Evolutionary conservation across 2,797 vertebrate genomes (phyloP), one percentile per base, ranked within the genome.

Genomic region (Semotilus atromaculatus): DNA sequence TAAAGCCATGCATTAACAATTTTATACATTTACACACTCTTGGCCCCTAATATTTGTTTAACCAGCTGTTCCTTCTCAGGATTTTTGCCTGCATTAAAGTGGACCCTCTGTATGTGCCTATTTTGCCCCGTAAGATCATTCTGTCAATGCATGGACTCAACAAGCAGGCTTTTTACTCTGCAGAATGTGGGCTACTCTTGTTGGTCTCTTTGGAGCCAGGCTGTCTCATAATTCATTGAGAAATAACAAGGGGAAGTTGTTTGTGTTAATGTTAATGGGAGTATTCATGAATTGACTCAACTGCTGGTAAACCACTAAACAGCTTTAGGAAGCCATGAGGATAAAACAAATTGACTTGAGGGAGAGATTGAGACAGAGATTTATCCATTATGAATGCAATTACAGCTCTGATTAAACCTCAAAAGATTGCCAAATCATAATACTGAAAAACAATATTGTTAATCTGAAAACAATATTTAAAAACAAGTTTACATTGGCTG

Each of bases 1-100:
- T 93, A 96, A 95, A 96, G 95, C 93, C 36, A 87, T 80, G 89
- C 89, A 94, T 96, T 96, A 96, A 96, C 95, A 96, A 96, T 95
- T 95, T 95, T 94, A 95, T 93, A 92, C 90, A 89, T 89, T 91
- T 84, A 89, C 87, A 90, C 93, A 92, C 60, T 91, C 91, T 93
- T 92, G 76, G 85, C 88, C 88, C 89, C 90, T 93, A 77, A 79
- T 88, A 94, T 96, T 95, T 96, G 93, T 96, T 95, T 96, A 95
- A 94, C 92, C 95, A 96, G 94, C 93, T 96, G 95, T 94, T 95
- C 92, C 94, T 93, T 90, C 94, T 94, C 38, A 94, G 90, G 90
- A 93, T 87, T 90, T 94, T 93, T 94, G 93, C 94, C 88, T 90
- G 85, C 90, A 91, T 89, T 93, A 93, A 96, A 94, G 93, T 92